Evolutionary conservation across 2,113 vertebrate genomes (phyloP), one percentile per base, ranked within the genome.

Genomic region (Heterotilapia buettikoferi): DNA sequence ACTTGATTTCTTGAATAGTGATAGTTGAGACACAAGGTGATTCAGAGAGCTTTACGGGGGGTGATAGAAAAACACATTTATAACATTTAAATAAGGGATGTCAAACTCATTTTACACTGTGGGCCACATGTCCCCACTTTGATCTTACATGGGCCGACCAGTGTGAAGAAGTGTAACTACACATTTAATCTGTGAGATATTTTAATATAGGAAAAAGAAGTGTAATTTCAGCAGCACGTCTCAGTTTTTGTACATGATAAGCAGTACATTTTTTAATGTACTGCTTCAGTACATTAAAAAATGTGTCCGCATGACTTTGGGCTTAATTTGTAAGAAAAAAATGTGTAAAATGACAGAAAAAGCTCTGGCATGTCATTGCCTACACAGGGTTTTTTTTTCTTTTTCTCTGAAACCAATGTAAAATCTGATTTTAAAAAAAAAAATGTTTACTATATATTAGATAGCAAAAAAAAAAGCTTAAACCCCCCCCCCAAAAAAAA

Each of bases 341-440:
- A 38, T 66, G 33, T 66, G 11, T 66, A 66, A 66, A 66, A 66
- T 66, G 33, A 38, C 19, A 66, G 33, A 66, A 66, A 38, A 66
- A 13, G 31, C 3, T 66, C 33, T 66, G 61, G 6, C 19, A 66
- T 66, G 61, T n/a, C 19, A 38, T 21, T n/a, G 59, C 18, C 31
- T 66, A 63, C 16, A 63, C 9, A 11, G 5, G 29, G 0, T 1
- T 33, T 11, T 19, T 3, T n/a, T 66, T 13, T 38, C 19, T 66
- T 66, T 38, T 66, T 11, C 18, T 66, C 19, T 38, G 33, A 66
- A 38, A 66, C 33, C 61, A 21, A 7, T 66, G 18, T 38, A 38
- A 66, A 66, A 66, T 38, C 6, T 1, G 1, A 4, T 9, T 13
- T 29, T n/a, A n/a, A n/a, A n/a, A n/a, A n/a, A n/a, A n/a, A 0